These are phyloP conservation scores for Andinoacara biseriatus DNA, from an alignment of 2,113 vertebrate species.

Conservation along the genomic window DNA sequence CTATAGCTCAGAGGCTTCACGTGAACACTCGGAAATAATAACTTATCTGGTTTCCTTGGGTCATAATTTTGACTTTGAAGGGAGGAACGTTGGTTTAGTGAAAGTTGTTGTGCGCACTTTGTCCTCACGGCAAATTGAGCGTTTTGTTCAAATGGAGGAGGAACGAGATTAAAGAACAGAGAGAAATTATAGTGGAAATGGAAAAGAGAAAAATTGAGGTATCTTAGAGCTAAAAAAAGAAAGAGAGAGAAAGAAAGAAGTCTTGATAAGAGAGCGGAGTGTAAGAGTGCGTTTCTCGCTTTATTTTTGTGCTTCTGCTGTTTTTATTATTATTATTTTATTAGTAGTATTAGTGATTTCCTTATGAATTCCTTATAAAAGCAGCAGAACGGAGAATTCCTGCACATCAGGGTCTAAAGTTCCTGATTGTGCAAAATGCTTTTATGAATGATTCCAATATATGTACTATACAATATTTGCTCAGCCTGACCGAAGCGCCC, in stretches of 20 bases:
- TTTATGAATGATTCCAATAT: not conserved
- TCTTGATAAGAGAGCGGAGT: not conserved
- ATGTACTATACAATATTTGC: too few relatives aligned
- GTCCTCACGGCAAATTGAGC: not conserved
- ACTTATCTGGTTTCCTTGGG: slow-evolving; percentile 8
- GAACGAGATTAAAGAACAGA: not conserved
- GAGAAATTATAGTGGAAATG: not conserved
- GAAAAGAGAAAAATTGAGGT: not conserved
- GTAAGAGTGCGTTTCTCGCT: not conserved
- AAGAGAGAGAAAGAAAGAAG: not conserved
- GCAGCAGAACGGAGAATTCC: not conserved
- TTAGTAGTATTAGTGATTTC: not conserved
- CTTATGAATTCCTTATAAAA: not conserved
- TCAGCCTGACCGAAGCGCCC: not conserved
- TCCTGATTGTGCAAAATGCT: not conserved
- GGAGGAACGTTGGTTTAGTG: not conserved
- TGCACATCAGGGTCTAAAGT: not conserved
- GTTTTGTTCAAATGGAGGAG: slow-evolving; percentile 2
- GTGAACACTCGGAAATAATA: not conserved
- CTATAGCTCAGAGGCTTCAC: not conserved
- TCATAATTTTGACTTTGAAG: slow-evolving; percentile 5
- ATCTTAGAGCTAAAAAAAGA: not conserved
- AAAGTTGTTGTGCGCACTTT: not conserved
- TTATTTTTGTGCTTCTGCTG: not conserved
- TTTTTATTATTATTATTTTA: not conserved